These are phyloP conservation scores for Megamerina dolium DNA, from an alignment of 2,888 invertebrate species.

Conservation along the genomic window DNA sequence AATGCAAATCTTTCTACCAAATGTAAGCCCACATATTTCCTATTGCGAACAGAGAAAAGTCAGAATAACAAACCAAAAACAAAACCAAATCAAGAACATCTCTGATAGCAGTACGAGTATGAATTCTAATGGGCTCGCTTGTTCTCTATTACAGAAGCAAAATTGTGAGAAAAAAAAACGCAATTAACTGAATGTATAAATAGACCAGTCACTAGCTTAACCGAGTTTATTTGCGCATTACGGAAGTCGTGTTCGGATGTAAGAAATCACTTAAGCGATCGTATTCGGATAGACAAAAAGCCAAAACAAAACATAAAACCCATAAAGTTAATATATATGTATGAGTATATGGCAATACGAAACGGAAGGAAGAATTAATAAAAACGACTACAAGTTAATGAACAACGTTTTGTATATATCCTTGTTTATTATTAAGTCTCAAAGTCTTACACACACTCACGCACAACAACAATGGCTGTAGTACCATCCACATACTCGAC, in stretches of 20 bases:
- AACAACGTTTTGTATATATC: background rate
- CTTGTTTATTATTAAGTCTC: background rate
- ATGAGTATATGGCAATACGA: background rate
- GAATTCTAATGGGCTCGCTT: too few species aligned
- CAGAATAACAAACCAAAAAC: too few species aligned
- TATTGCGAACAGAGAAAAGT: too few species aligned
- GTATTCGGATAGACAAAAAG: background rate
- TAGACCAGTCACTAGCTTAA: conserved; percentile 31
- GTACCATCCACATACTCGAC: conserved; percentile 35
- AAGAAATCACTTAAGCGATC: conserved; percentile 20
- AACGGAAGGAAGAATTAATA: background rate
- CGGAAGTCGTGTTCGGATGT: conserved; percentile 40
- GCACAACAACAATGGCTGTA: conserved; percentile 37
- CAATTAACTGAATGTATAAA: conserved; percentile 38
- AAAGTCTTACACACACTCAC: too few species aligned
- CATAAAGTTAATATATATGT: too few species aligned
- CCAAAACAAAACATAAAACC: too few species aligned
- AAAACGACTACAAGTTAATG: background rate
- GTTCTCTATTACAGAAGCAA: too few species aligned
- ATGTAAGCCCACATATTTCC: too few species aligned
- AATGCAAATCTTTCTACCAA: too few species aligned
- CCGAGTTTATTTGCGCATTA: conserved; percentile 43
- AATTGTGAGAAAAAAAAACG: too few species aligned
- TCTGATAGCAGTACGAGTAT: too few species aligned
- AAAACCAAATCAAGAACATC: too few species aligned